phyloP scores from a whole-genome alignment of 2,113 vertebrate species.

The Tenrec ecaudatus region DNA sequence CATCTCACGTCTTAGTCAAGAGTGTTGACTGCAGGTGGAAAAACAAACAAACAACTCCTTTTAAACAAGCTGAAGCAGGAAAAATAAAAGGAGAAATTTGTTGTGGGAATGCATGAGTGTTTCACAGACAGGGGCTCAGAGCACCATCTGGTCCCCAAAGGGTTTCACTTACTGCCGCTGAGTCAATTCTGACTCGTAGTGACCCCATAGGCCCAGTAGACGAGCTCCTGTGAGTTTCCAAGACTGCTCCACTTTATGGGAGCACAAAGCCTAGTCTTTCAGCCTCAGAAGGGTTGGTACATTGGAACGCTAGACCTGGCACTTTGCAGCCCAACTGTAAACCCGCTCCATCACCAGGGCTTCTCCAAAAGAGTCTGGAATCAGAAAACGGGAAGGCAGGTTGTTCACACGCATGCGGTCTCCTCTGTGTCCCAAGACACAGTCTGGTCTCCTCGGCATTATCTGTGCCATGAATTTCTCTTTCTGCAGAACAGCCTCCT shows the following conservation, averaged over 20 bases:
- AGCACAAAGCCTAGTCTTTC: no score
- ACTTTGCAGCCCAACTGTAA: no score
- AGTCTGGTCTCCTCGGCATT: accelerated
- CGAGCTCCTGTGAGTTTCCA: no score
- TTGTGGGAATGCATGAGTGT: neutral
- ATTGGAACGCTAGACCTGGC: no score
- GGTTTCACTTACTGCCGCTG: no score
- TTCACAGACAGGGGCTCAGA: no score
- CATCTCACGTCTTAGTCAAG: neutral
- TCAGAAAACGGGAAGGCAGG: neutral
- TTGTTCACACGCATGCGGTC: neutral
- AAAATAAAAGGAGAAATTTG: neutral
- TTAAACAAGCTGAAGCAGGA: neutral
- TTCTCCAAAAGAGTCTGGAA: neutral
- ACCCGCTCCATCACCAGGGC: no score
- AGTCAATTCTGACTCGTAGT: no score
- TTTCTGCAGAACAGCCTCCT: neutral
- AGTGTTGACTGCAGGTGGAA: neutral
- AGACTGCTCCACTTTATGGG: no score
- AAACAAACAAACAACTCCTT: neutral
- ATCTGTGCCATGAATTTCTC: neutral
- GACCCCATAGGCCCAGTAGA: no score
- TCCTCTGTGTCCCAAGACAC: neutral
- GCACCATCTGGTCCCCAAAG: accelerated
- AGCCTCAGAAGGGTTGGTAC: no score